phyloP scores from a whole-genome alignment of 2,113 vertebrate genomes.

The Proteles cristata region DNA sequence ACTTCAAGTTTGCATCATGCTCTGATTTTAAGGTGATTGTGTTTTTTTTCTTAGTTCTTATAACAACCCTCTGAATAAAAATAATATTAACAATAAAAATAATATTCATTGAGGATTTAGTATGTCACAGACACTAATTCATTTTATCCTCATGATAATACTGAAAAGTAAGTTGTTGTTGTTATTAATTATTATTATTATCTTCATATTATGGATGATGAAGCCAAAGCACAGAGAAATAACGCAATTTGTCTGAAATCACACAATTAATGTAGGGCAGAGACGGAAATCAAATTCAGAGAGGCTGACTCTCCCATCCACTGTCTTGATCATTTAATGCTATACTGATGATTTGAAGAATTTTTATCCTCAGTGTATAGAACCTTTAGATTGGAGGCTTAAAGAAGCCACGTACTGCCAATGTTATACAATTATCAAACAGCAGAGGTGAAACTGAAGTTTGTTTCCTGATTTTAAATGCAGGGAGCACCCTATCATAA shows the following conservation, averaged over 20 bases:
- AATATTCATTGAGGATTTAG: neutral
- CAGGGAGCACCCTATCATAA: neutral
- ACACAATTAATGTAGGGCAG: neutral
- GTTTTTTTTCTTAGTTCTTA: neutral
- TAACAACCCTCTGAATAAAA: neutral
- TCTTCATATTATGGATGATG: neutral
- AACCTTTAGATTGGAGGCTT: neutral
- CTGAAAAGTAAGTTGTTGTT: neutral
- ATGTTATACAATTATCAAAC: neutral
- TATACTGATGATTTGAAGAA: neutral
- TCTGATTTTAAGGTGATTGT: neutral
- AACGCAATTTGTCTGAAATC: neutral
- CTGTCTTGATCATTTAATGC: neutral
- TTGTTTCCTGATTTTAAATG: neutral
- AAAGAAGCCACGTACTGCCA: neutral
- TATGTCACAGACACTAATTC: neutral
- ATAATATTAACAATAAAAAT: slow-evolving; percentile 22
- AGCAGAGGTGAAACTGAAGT: neutral
- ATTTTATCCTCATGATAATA: neutral
- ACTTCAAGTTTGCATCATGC: neutral
- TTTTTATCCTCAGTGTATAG: neutral
- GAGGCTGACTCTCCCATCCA: neutral
- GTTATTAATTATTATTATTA: neutral
- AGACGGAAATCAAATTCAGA: neutral
- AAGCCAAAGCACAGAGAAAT: neutral